phyloP scores from a whole-genome alignment of 2,888 invertebrate species.

The Orthosia cruda region DNA sequence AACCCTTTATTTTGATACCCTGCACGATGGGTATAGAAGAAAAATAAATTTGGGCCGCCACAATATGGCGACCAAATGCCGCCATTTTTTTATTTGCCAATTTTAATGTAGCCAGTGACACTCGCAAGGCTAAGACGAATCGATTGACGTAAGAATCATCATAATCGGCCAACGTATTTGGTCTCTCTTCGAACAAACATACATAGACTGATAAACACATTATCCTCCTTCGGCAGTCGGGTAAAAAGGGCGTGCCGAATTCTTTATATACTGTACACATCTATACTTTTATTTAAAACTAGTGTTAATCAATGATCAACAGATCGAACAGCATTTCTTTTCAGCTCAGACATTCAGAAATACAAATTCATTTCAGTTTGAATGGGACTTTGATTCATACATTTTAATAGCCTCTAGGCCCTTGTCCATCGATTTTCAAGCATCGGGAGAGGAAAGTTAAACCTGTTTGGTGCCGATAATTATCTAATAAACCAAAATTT shows the following conservation, averaged over 20 bases:
- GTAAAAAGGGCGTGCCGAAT: not conserved
- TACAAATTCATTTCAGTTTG: slow-evolving; percentile 25
- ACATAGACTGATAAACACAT: too few relatives aligned
- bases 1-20: too few relatives aligned
- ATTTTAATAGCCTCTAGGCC: slow-evolving; percentile 52
- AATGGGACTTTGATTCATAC: slow-evolving; percentile 55
- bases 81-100: too few relatives aligned
- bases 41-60: too few relatives aligned
- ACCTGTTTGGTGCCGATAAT: slow-evolving; percentile 20
- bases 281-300: not conserved
- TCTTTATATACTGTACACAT: not conserved
- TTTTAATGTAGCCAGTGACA: too few relatives aligned
- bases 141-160: too few relatives aligned
- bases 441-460: slow-evolving; percentile 15
- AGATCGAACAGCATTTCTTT: not conserved
- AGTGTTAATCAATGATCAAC: not conserved
- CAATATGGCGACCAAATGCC: too few relatives aligned
- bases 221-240: too few relatives aligned
- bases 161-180: too few relatives aligned
- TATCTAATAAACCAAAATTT: slow-evolving; percentile 16
- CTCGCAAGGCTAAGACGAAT: too few relatives aligned
- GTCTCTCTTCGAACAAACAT: too few relatives aligned
- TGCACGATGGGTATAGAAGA: too few relatives aligned
- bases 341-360: slow-evolving; percentile 27
- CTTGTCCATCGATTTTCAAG: slow-evolving; percentile 26